Base-by-base conservation (phyloP, 2,113 vertebrate species). In the Dendrocopos noguchii region DNA sequence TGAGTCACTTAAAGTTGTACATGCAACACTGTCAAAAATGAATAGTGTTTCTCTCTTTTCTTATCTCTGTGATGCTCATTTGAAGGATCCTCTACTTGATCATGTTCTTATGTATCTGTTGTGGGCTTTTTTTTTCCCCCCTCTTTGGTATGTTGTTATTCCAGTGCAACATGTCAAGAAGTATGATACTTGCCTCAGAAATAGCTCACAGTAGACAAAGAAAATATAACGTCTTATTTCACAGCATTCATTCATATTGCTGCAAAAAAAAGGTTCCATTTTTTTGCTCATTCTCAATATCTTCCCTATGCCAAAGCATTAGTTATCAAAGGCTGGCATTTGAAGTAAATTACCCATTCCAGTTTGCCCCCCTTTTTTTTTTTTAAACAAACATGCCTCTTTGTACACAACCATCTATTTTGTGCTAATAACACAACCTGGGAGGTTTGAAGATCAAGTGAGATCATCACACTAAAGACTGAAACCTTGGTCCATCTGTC, bases 1-100 rank as follows among this genome's bases (percentile, higher is more conserved):
- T 92, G 60, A 90, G 86, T 93, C 46, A 83, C 66, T 90, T 75
- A 50, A 21, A 65, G n/a, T 16, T 81, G 24, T 78, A 88, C 63
- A 65, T 73, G 42, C n/a, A 65, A 18, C n/a, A 65, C 33, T 87
- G 64, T 83, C 87, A 91, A 80, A 90, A 93, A 87, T 74, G 47
- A 71, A 52, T 56, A 79, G 22, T 44, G 39, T 85, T 85, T 92
- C 64, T 70, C n/a, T 82, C 91, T 91, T 46, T 77, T 82, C 59
- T 87, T 78, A 53, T 67, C 25, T 47, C 44, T 83, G 20, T 80
- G 68, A 78, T 85, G n/a, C 25, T 80, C 67, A 83, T 87, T 80
- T 88, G 56, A 84, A 82, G 27, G 60, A 80, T 77, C 42, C 13
- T 91, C 20, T 36, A 80, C 64, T 19, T 90, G 86, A 50, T 94